Conservation (phyloP, 35 echinoderm and acorn worm genomes). For the Apostichopus californicus region DNA sequence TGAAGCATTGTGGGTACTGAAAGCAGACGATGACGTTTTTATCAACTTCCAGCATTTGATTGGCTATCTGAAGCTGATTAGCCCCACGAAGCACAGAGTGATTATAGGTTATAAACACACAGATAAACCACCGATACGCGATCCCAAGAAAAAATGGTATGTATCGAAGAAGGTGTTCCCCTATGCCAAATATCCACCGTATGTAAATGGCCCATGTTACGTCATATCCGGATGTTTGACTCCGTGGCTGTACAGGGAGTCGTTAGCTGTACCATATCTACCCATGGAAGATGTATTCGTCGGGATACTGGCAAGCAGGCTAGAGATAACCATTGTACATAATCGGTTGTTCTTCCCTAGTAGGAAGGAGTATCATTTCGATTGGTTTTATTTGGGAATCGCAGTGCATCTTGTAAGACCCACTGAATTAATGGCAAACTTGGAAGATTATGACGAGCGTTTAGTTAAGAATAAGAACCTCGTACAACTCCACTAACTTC, state of each 20-base stretch:
- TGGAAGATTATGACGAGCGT: no score
- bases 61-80: background rate
- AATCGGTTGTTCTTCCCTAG: background rate
- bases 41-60: conserved; percentile 38
- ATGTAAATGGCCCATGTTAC: background rate
- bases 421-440: no score
- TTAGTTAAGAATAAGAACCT: no score
- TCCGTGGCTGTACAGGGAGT: background rate
- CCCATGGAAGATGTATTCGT: conserved; percentile 9
- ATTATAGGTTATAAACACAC: background rate
- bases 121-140: background rate
- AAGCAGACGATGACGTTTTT: conserved; percentile 55
- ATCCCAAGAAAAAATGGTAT: background rate
- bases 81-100: background rate
- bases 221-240: background rate
- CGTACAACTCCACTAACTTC: no score
- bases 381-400: no score
- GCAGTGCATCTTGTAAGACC: no score
- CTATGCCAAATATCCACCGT: background rate
- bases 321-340: background rate
- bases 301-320: background rate
- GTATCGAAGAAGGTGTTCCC: background rate
- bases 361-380: background rate
- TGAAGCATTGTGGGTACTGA: conserved; percentile 50
- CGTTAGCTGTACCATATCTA: background rate